Conservation (phyloP, 1,140 invertebrate species). For the Diplogasteroides magnus region DNA sequence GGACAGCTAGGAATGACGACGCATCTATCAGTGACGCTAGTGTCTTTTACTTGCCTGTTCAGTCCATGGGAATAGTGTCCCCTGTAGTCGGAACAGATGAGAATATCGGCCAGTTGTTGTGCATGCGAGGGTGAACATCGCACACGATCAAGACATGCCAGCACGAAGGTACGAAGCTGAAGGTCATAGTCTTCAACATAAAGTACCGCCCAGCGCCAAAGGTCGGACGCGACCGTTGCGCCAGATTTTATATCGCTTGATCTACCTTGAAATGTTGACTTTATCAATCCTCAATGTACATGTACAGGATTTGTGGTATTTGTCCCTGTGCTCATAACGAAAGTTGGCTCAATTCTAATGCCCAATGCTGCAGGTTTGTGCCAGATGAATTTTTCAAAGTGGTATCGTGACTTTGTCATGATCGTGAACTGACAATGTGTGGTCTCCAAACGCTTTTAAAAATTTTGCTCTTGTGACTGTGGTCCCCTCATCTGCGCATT, state of each 20-base stretch:
- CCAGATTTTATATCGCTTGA: too few species aligned
- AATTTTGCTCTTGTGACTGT: too few species aligned
- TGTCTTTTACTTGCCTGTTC: slow-evolving; percentile 63
- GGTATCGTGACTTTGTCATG: too few species aligned
- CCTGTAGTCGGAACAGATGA: slow-evolving; percentile 76
- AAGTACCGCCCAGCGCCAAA: background rate
- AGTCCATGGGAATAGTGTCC: slow-evolving; percentile 87
- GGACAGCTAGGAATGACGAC: too few species aligned
- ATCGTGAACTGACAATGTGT: too few species aligned
- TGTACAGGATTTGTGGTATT: background rate
- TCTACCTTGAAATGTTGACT: too few species aligned
- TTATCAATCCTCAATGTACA: too few species aligned
- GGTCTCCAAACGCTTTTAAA: too few species aligned
- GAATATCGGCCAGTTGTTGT: slow-evolving; percentile 68
- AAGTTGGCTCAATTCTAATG: background rate
- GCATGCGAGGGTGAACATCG: slow-evolving; percentile 68
- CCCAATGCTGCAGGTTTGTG: too few species aligned
- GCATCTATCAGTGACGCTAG: too few species aligned
- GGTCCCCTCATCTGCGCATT: too few species aligned
- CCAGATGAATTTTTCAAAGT: too few species aligned
- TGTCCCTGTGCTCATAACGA: background rate
- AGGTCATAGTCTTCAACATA: background rate
- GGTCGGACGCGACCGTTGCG: background rate
- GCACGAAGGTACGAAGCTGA: slow-evolving; percentile 71
- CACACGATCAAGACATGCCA: slow-evolving; percentile 68